Evolutionary conservation across 2,797 vertebrate genomes (phyloP).

Genomic region (Spatula versicolor): DNA sequence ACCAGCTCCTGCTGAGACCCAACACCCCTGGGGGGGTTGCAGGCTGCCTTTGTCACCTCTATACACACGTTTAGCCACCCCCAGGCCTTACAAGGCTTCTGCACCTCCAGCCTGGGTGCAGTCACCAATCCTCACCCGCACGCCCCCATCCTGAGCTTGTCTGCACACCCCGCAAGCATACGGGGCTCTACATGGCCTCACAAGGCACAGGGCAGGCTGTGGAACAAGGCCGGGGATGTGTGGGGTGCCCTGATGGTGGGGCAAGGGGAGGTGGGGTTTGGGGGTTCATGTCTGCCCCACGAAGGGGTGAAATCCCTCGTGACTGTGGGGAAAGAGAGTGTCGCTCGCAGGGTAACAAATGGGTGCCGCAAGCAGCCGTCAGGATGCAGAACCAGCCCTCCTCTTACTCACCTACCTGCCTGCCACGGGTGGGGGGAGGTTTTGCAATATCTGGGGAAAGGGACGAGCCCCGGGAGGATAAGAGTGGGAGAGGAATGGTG

Average conservation of each 20-base stretch:
- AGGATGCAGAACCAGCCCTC: background rate
- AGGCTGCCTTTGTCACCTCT: rapidly evolving
- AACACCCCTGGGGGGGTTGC: rapidly evolving
- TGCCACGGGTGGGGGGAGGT: background rate
- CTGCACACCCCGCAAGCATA: rapidly evolving
- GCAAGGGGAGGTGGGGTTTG: rapidly evolving
- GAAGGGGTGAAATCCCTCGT: background rate
- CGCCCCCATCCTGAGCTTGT: background rate
- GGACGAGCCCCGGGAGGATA: background rate
- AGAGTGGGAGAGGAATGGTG: background rate
- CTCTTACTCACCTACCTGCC: slow-evolving; percentile 8
- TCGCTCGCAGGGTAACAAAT: background rate
- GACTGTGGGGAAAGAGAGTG: background rate
- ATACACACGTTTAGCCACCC: background rate
- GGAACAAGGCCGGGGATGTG: background rate
- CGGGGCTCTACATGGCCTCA: background rate
- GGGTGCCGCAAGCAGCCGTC: background rate
- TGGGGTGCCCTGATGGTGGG: background rate
- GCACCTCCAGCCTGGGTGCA: background rate
- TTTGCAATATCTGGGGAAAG: slow-evolving; percentile 46
- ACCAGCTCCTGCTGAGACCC: background rate
- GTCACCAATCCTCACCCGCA: background rate
- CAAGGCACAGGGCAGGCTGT: rapidly evolving
- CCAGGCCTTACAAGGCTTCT: rapidly evolving
- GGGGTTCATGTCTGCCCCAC: background rate